A percentile compares a stretch with the other conserved stretches of the same genome.
phyloP scores from a whole-genome alignment of 92 coral and sea anemone species.

The Pocillopora meandrina region DNA sequence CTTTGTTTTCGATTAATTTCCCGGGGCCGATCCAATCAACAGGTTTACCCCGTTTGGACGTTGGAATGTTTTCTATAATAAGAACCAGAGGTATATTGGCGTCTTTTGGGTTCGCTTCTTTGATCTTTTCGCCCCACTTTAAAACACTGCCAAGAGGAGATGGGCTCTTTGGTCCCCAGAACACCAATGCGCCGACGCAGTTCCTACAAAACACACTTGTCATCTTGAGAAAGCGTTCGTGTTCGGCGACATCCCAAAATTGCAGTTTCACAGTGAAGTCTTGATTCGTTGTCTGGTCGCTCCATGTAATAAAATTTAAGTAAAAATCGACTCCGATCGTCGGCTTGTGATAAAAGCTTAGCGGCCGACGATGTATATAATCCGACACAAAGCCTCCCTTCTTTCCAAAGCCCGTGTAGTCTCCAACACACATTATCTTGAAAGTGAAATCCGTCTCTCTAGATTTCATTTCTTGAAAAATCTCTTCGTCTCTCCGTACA shows the following conservation, averaged over 20 bases:
- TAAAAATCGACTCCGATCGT: slow-evolving; percentile 91
- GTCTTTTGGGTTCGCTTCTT: slow-evolving; percentile 75
- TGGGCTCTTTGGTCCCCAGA: slow-evolving; percentile 95
- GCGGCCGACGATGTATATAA: slow-evolving; percentile 80
- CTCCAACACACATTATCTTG: slow-evolving; percentile 91
- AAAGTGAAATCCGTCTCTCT: slow-evolving; percentile 81
- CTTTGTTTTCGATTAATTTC: slow-evolving; percentile 72
- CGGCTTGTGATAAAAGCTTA: slow-evolving; percentile 88
- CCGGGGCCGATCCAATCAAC: slow-evolving; percentile 86
- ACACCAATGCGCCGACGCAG: slow-evolving; percentile 84
- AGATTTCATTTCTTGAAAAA: slow-evolving; percentile 74
- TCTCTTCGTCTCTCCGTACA: slow-evolving; percentile 71
- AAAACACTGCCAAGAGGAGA: slow-evolving; percentile 78
- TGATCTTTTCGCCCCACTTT: slow-evolving; percentile 86
- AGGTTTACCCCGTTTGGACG: slow-evolving; percentile 82
- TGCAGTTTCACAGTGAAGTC: slow-evolving; percentile 76
- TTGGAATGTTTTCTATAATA: slow-evolving; percentile 85
- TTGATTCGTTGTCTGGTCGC: slow-evolving; percentile 52
- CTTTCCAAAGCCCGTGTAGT: slow-evolving; percentile 89
- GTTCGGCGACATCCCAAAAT: slow-evolving; percentile 95
- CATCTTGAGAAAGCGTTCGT: slow-evolving; percentile 88
- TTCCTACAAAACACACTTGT: slow-evolving; percentile 81
- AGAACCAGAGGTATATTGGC: slow-evolving; percentile 79
- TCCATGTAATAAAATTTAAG: slow-evolving; percentile 77
- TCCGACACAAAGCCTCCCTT: slow-evolving; percentile 88